Percentiles rank a stretch among this genome's conserved stretches.
These are phyloP conservation scores for Erinaceus europaeus DNA, from an alignment of 2,113 vertebrate genomes.

Conservation along the genomic window DNA sequence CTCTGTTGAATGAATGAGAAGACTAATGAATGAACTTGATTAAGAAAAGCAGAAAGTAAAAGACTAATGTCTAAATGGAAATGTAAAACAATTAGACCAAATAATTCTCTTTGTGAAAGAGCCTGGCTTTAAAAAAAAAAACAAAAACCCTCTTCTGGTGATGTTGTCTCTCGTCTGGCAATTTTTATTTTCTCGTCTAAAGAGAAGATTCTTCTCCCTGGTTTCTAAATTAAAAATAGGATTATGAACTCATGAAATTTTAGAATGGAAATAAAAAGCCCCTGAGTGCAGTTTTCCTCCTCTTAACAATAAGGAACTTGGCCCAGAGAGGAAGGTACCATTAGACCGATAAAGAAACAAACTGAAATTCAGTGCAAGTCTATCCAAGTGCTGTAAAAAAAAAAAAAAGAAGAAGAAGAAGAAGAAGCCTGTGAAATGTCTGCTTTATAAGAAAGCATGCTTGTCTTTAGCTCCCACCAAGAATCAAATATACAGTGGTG, in stretches of 20 bases:
- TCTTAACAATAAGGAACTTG: background rate
- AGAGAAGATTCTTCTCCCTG: constrained; percentile 14
- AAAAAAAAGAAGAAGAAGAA: too few relatives aligned
- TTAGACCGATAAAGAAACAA: constrained; percentile 19
- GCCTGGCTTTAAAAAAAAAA: too few relatives aligned
- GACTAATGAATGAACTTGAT: constrained; percentile 41
- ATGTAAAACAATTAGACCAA: constrained; percentile 35
- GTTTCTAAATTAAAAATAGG: constrained; percentile 41
- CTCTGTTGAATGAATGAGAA: constrained; percentile 28
- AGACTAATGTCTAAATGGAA: constrained; percentile 45
- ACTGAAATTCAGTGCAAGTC: background rate
- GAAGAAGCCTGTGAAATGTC: background rate
- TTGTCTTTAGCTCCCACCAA: background rate
- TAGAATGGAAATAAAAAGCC: constrained; percentile 28
- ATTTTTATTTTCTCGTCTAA: constrained; percentile 9
- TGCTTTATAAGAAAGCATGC: background rate
- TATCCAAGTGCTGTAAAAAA: background rate
- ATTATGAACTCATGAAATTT: constrained; percentile 29
- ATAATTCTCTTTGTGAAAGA: constrained; percentile 10
- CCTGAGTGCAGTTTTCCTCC: background rate
- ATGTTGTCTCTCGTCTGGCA: background rate
- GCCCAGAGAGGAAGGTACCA: background rate
- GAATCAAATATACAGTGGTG: background rate
- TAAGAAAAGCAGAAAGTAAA: constrained; percentile 53
- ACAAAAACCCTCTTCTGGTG: background rate